Evolutionary conservation across 2,797 vertebrate genomes (phyloP), one percentile per base, ranked within the genome.

Genomic region (Chaunax sp.): DNA sequence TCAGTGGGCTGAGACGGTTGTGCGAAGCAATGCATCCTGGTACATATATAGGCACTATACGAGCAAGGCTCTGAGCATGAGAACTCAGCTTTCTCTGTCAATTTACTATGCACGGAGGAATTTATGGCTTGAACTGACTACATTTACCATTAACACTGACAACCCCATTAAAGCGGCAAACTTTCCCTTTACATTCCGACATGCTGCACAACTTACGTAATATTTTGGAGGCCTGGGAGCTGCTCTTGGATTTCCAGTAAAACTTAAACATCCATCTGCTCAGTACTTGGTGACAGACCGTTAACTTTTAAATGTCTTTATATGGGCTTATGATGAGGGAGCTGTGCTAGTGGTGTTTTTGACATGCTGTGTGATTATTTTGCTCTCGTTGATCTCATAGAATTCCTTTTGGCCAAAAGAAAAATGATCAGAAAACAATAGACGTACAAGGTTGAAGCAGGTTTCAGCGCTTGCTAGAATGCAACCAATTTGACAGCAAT

Each of bases 211-310:
- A 54, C 37, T 61, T 69, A 56, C 64, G 26, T 61, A 51, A 41
- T 63, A 57, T 70, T 70, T 82, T n/a, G n/a, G n/a, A n/a, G n/a
- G n/a, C n/a, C n/a, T n/a, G n/a, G 58, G 77, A 35, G 61, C 66
- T 71, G 53, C 63, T 79, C 43, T 70, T 72, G 40, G 61, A 38
- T 60, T 63, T 71, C 23, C 18, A 26, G 30, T 52, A 59, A 20
- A 61, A 58, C 43, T 53, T 49, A 13, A 22, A 64, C 25, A 64
- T 71, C 14, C 43, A 22, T 78, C 37, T 50, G 35, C 53, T 76
- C 33, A 58, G 33, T 35, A 35, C 46, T 72, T 56, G 46, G 53
- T 65, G 63, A 64, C 63, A 61, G 58, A 77, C 45, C 72, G 73
- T 73, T 78, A 44, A 59, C 45, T 66, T 23, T 38, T 37, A 52